Conservation (phyloP, 2,888 invertebrate species). For the Julus scanicus region DNA sequence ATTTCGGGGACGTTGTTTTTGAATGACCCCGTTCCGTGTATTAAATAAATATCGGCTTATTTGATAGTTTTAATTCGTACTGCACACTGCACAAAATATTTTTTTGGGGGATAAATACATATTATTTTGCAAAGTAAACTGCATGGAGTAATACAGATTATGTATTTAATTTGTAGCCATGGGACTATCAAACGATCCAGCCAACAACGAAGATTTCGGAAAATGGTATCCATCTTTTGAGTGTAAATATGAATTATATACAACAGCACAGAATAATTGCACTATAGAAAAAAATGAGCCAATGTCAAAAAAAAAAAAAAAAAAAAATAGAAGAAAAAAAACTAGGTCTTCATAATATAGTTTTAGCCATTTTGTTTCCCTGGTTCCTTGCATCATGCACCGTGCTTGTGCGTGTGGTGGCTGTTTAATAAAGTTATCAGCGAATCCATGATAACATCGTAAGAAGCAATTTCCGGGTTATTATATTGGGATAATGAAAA, state of each 20-base stretch:
- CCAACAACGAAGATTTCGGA: no score
- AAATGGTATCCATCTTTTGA: neutral
- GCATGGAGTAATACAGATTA: no score
- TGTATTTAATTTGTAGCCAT: no score
- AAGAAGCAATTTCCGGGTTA: conserved; percentile 42
- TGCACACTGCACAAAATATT: no score
- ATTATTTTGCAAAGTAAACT: no score
- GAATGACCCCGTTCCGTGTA: no score
- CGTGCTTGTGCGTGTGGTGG: conserved; percentile 30
- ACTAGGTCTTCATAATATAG: conserved; percentile 5
- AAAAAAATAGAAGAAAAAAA: neutral
- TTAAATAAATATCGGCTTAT: no score
- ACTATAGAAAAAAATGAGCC: no score
- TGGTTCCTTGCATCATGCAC: neutral
- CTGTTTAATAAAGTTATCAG: conserved; percentile 34
- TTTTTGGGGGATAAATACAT: no score
- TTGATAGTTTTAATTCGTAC: no score
- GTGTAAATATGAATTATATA: neutral
- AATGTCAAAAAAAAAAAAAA: neutral
- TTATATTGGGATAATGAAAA: conserved; percentile 39
- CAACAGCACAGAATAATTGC: neutral
- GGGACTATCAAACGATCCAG: no score
- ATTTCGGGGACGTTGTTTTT: no score
- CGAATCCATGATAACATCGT: conserved; percentile 30
- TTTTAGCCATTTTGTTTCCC: conserved; percentile 15